Evolutionary conservation across 1,140 invertebrate species (phyloP).

Genomic region (Pseudachorutes palmiensis): DNA sequence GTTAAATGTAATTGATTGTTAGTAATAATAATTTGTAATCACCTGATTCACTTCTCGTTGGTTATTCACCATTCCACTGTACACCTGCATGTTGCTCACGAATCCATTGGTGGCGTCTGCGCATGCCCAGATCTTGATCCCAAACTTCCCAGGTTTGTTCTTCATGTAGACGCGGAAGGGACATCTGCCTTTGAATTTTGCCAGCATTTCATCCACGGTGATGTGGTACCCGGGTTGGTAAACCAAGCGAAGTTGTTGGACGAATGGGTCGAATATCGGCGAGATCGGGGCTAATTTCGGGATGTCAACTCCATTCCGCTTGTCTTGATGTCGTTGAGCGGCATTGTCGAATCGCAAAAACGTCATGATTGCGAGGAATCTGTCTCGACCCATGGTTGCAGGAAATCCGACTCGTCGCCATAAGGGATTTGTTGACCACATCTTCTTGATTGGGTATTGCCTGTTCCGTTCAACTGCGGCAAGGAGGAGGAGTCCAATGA

Average conservation of each 20-base stretch:
- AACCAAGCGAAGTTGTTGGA: neutral
- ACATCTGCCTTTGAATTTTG: conserved; percentile 12
- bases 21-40: no score
- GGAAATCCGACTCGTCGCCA: neutral
- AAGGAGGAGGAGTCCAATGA: neutral
- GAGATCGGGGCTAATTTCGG: conserved; percentile 4
- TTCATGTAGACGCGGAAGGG: conserved; percentile 22
- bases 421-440: neutral
- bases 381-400: neutral
- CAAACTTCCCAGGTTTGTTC: conserved; percentile 33
- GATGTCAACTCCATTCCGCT: neutral
- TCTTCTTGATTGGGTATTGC: neutral
- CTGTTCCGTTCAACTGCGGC: neutral
- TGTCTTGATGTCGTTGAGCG: neutral
- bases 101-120: conserved; percentile 20
- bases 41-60: conserved; percentile 2
- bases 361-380: neutral
- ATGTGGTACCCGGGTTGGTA: neutral
- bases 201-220: conserved; percentile 15
- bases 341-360: conserved; percentile 16
- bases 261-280: neutral
- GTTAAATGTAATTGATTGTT: no score
- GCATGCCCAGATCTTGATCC: conserved; percentile 40
- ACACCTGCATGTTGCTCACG: conserved; percentile 5
- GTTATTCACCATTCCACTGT: neutral